Evolutionary conservation across 2,797 vertebrate genomes (phyloP).

Genomic region (Calcarius lapponicus): DNA sequence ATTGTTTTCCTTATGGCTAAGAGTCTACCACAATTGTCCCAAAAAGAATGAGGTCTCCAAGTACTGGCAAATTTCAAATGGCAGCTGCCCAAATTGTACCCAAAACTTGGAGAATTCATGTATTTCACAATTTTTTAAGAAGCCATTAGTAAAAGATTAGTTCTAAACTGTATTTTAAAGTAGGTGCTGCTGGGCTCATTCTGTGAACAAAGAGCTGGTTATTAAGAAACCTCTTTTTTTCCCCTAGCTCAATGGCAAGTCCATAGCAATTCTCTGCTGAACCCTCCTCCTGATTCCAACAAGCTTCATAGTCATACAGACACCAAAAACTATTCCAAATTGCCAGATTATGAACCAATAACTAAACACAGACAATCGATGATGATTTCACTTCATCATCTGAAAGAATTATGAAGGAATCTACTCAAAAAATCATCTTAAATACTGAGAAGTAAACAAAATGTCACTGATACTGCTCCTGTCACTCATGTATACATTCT

Average conservation of each 20-base stretch:
- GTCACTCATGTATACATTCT: background rate
- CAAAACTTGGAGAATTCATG: background rate
- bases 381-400: background rate
- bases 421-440: background rate
- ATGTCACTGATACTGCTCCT: background rate
- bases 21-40: background rate
- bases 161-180: background rate
- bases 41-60: background rate
- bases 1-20: background rate
- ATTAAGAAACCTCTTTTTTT: background rate
- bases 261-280: background rate
- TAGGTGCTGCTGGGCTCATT: background rate
- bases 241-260: background rate
- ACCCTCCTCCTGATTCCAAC: background rate
- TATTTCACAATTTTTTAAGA: background rate
- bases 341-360: background rate
- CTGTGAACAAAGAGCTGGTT: background rate
- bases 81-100: background rate
- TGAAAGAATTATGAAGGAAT: background rate
- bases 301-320: background rate
- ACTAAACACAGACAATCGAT: background rate
- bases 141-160: background rate
- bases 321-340: background rate
- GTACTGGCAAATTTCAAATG: background rate
- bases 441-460: background rate